Evolutionary conservation across 1,140 invertebrate species (phyloP), one percentile per base, ranked within the genome.

Genomic region (Leptestheria dahalacensis): DNA sequence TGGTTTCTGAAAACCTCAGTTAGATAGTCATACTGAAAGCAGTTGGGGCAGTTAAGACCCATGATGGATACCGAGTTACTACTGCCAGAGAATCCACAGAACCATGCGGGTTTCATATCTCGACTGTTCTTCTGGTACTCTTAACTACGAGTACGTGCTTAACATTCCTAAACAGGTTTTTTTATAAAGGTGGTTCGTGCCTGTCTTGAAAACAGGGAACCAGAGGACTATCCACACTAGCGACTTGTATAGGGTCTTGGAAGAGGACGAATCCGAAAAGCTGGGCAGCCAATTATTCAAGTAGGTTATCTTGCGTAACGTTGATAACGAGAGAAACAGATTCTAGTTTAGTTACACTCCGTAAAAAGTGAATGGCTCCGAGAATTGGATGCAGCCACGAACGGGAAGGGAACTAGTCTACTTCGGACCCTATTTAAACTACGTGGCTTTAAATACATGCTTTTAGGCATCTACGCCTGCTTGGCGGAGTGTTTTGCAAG

Each of bases 211-310:
- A 56, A 63, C 68, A 61, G 69, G 68, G 24, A 68, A 59, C 21
- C 59, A 62, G 3, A 64, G 71, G 57, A 64, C 69, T 60, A 61
- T 73, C 25, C 66, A 71, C 48, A 25, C 65, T 2, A 68, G 69
- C 63, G 66, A 73, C 64, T 55, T 73, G 4, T 68, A 71, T 15
- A 46, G 59, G 11, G 52, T 53, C 28, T 20, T 64, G 2, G 61
- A 61, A 10, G 68, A 64, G 56, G 78, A 81, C 64, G 68, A 73
- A 12, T 80, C 79, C n/a, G 74, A 78, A 62, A 69, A 69, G 57
- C 71, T 83, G 18, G 80, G 78, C 15, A 73, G 81, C 66, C 71
- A 70, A 53, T 68, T 83, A 4, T 79, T 82, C 74, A 75, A 72
- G 81, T 82, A 74, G n/a, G n/a, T n/a, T n/a, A n/a, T n/a, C n/a